Base-by-base conservation (phyloP, 2,888 invertebrate species). In the Eubasilissa splendida region DNA sequence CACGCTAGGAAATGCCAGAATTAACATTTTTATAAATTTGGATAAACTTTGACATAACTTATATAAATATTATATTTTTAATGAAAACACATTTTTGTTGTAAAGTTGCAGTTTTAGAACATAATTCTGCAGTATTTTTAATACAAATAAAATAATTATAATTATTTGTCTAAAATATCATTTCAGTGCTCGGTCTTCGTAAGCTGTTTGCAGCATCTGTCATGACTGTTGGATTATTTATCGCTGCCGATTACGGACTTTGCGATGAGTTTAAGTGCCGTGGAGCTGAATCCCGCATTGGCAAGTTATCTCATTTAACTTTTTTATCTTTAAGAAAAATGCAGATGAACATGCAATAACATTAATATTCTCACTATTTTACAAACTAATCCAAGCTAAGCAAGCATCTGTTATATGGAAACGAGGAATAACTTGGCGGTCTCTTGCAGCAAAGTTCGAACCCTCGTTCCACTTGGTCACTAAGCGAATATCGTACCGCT, bases 261-360 rank as follows among this genome's bases (percentile, higher is more conserved):
- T 92, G 92, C 85, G 92, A 92, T 85, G 91, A 92, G 86, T 92
- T 92, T 85, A 89, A 91, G 73, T 92, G 92, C 85, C 88, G 92
- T 82, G 92, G 92, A 11, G 87, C 87, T 85, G 89, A 89, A 83
- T 86, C 89, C 59, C 86, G 88, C 76, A 85, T 86, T 58, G 85
- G 87, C 33, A 85, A 86, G 22, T 88, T 88, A n/a, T 33, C 42
- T 0, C 4, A 4, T 58, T 58, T 58, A 4, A 66, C 10, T 31
- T 10, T 63, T 14, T 59, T 59, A n/a, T 59, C n/a, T 4, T 2
- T 59, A 59, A 59, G 12, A 14, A 63, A 63, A 14, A 63, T 63
- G 4, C n/a, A 58, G 12, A 10, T 4, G 22, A 22, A 22, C 22
- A 22, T 22, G 22, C 1, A 22, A 22, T 22, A 22, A 22, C 22